These are phyloP conservation scores for Micropoecilia bifurca DNA, from an alignment of 2,797 vertebrate genomes.

Conservation along the genomic window DNA sequence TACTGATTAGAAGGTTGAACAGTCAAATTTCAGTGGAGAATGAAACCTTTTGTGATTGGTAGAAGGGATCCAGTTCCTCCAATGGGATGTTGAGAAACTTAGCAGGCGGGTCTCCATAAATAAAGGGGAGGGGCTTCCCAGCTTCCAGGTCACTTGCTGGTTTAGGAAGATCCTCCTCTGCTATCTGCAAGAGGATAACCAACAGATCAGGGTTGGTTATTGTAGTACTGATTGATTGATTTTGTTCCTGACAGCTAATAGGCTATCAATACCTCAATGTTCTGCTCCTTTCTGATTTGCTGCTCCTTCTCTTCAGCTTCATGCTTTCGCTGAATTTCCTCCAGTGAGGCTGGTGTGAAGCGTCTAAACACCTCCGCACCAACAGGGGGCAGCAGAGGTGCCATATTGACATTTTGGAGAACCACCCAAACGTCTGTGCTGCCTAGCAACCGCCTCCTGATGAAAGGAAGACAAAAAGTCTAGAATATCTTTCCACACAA, in stretches of 20 bases:
- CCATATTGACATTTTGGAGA: constrained; percentile 89
- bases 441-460: constrained; percentile 44
- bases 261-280: constrained; percentile 50
- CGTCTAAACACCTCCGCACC: constrained; percentile 86
- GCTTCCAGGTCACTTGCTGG: constrained; percentile 90
- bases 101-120: constrained; percentile 89
- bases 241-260: not conserved
- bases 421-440: constrained; percentile 38
- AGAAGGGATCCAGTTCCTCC: constrained; percentile 95
- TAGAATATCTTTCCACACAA: not conserved
- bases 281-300: constrained; percentile 54
- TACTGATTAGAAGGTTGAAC: not conserved
- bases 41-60: constrained; percentile 88
- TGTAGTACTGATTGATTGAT: not conserved
- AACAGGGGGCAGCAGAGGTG: constrained; percentile 73
- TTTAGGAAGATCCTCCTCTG: constrained; percentile 83
- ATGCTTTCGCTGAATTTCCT: constrained; percentile 81
- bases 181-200: constrained; percentile 65
- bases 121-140: constrained; percentile 91
- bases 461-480: not conserved
- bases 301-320: constrained; percentile 44
- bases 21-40: not conserved
- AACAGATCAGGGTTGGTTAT: not conserved
- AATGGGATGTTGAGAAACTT: constrained; percentile 87
- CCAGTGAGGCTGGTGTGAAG: constrained; percentile 88